These are phyloP conservation scores for Aquatica leii DNA, from an alignment of 2,888 invertebrate species.

Conservation along the genomic window DNA sequence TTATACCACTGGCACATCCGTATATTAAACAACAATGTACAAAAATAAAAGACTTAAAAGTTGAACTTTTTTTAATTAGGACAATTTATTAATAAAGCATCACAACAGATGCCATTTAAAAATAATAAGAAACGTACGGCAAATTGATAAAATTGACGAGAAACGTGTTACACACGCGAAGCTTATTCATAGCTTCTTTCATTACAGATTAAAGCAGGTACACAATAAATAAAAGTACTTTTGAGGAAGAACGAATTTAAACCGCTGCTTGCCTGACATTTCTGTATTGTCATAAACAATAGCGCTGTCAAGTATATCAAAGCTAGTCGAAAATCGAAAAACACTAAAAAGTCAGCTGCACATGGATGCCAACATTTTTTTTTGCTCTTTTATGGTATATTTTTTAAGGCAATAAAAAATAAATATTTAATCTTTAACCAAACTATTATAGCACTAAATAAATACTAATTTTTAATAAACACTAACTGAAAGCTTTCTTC, in stretches of 20 bases:
- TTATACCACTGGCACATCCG: conserved; percentile 22
- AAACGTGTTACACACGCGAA: not conserved
- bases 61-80: conserved; percentile 16
- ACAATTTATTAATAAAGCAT: conserved; percentile 22
- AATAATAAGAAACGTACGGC: not conserved
- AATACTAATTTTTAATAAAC: too few species aligned
- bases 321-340: too few species aligned
- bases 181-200: not conserved
- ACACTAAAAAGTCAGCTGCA: too few species aligned
- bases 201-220: not conserved
- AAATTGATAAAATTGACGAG: not conserved
- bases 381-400: too few species aligned
- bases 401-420: too few species aligned
- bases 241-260: conserved; percentile 1
- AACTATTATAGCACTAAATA: too few species aligned
- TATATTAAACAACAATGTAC: not conserved
- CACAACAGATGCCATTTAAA: conserved; percentile 24
- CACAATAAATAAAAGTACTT: conserved; percentile 8
- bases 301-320: not conserved
- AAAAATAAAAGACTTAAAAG: not conserved
- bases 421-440: too few species aligned
- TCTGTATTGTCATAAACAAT: conserved; percentile 13
- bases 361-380: not conserved
- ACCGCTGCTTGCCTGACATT: conserved; percentile 27
- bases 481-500: too few species aligned